Evolutionary conservation across 2,797 vertebrate species (phyloP).

Genomic region (Esox masquinongy): DNA sequence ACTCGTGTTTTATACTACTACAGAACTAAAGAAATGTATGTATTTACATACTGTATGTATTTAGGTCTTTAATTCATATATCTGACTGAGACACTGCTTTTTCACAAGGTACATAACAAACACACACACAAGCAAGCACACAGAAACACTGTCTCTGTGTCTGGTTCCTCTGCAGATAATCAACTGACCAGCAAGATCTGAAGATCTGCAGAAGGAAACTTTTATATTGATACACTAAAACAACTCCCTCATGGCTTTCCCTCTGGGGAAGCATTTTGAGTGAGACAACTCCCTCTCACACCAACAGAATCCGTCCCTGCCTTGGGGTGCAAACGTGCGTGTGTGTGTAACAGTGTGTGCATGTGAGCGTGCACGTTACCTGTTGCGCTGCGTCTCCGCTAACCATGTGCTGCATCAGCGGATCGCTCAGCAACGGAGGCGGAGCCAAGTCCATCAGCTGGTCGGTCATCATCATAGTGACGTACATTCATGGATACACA

Average conservation of each 20-base stretch:
- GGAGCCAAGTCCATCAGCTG: conserved; percentile 97
- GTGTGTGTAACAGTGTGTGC: conserved; percentile 10
- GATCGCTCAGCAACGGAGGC: conserved; percentile 90
- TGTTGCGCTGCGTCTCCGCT: conserved; percentile 94
- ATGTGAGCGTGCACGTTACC: conserved; percentile 67
- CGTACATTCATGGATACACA: conserved; percentile 99
- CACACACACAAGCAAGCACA: conserved; percentile 45
- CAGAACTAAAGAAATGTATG: not conserved
- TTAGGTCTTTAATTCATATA: conserved; percentile 1
- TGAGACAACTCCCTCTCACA: not conserved
- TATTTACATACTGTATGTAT: not conserved
- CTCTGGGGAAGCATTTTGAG: not conserved
- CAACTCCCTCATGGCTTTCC: conserved; percentile 48
- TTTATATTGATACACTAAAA: conserved; percentile 44
- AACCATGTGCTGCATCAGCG: conserved; percentile 95
- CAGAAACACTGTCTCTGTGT: not conserved
- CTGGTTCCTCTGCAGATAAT: not conserved
- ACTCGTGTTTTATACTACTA: conserved; percentile 36
- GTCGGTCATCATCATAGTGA: conserved; percentile 99
- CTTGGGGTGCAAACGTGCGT: not conserved
- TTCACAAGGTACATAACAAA: conserved; percentile 34
- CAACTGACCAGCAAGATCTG: not conserved
- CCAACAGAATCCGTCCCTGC: not conserved
- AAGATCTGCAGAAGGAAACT: not conserved
- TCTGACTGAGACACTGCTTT: conserved; percentile 16